Evolutionary conservation across 2,888 invertebrate genomes (phyloP).

Genomic region (Tetragnatha montana): DNA sequence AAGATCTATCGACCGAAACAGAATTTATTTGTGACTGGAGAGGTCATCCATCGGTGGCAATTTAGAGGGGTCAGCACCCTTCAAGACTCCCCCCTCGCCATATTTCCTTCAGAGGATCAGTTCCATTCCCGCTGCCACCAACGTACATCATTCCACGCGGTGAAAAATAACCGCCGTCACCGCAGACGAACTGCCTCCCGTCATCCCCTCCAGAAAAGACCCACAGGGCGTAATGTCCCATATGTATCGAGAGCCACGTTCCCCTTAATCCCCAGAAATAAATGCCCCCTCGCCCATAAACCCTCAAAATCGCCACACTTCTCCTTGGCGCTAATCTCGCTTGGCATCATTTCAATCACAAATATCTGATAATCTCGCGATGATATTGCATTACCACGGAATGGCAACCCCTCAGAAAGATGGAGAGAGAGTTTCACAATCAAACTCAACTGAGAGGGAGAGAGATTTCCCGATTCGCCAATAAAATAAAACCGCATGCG

Average conservation of each 20-base stretch:
- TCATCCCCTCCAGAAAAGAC: neutral
- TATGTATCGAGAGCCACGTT: neutral
- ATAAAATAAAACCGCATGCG: conserved; percentile 68
- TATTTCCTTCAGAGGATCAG: too few species aligned
- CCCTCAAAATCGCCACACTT: neutral
- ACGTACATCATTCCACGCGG: too few species aligned
- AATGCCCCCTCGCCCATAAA: neutral
- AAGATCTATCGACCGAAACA: too few species aligned
- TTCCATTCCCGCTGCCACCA: too few species aligned
- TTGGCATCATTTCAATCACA: conserved; percentile 65
- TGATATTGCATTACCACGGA: conserved; percentile 60
- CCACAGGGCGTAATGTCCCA: neutral
- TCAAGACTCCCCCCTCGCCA: too few species aligned
- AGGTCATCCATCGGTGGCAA: too few species aligned
- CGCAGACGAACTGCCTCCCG: neutral
- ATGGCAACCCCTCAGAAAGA: conserved; percentile 51
- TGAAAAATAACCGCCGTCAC: neutral
- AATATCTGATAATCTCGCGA: conserved; percentile 65
- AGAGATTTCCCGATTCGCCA: conserved; percentile 66
- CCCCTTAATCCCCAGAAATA: conserved; percentile 8
- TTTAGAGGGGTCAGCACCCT: too few species aligned
- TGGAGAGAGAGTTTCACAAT: conserved; percentile 60
- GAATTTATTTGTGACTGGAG: too few species aligned
- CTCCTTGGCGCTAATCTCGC: conserved; percentile 41
- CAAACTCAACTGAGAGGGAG: conserved; percentile 18